Evolutionary conservation across 2,797 vertebrate genomes (phyloP).

Genomic region (Uromys caudimaculatus): DNA sequence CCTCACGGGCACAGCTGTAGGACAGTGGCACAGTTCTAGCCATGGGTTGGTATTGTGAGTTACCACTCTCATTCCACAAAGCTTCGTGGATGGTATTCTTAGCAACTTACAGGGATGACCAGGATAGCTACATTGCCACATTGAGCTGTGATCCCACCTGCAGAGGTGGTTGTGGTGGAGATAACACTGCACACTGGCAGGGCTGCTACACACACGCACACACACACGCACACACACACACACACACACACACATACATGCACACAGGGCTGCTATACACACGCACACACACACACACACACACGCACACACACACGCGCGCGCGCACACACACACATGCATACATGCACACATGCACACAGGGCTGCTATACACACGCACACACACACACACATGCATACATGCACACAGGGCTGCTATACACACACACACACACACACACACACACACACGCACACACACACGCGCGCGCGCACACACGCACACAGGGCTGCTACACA

Average conservation of each 20-base stretch:
- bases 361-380: neutral
- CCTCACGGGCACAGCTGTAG: no score
- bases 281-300: neutral
- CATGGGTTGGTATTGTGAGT: accelerated
- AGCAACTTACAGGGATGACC: neutral
- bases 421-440: neutral
- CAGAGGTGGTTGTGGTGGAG: accelerated
- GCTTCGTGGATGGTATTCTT: neutral
- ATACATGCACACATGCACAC: neutral
- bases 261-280: neutral
- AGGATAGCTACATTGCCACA: neutral
- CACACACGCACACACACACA: neutral
- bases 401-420: neutral
- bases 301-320: neutral
- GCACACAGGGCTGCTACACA: neutral
- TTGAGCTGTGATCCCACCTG: neutral
- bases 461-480: no score
- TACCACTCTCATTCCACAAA: accelerated
- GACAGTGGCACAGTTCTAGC: no score
- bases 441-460: neutral
- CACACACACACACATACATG: neutral
- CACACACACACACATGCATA: no score
- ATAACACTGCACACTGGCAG: neutral
- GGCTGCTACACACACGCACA: neutral
- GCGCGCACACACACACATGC: neutral